Percentiles rank a stretch among this genome's conserved stretches.
phyloP scores from a whole-genome alignment of 2,113 vertebrate genomes.

The Illadopsis cleaveri region DNA sequence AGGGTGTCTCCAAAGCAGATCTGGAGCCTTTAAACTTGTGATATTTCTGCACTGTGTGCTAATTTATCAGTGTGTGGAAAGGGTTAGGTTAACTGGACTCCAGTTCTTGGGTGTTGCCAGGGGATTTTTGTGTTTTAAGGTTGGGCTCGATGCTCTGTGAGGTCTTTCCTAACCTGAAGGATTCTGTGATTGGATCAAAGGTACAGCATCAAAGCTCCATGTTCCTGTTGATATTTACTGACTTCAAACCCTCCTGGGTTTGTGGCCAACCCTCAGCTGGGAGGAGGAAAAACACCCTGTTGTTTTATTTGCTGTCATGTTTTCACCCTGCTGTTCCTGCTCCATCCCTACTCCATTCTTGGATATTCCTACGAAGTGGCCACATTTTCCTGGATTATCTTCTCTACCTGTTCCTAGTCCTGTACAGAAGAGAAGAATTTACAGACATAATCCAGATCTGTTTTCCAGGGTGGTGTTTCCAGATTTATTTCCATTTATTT shows the following conservation, averaged over 20 bases:
- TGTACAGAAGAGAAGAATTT: neutral
- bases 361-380: rapidly evolving
- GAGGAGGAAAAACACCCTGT: no score
- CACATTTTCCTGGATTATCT: rapidly evolving
- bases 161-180: neutral
- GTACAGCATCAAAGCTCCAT: neutral
- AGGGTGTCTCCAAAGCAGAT: neutral
- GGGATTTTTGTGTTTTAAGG: neutral
- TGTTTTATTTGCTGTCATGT: neutral
- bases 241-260: neutral
- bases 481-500: neutral
- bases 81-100: rapidly evolving
- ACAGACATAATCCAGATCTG: rapidly evolving
- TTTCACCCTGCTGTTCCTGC: neutral
- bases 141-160: neutral
- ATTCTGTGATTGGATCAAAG: neutral
- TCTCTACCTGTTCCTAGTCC: neutral
- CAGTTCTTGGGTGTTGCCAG: neutral
- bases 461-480: neutral
- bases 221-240: neutral
- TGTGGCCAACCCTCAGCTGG: neutral
- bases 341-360: rapidly evolving
- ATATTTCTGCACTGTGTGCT: neutral
- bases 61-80: rapidly evolving
- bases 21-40: neutral